Evolutionary conservation across 2,888 invertebrate species (phyloP), one percentile per base, ranked within the genome.

Genomic region (Pherbina coryleti): DNA sequence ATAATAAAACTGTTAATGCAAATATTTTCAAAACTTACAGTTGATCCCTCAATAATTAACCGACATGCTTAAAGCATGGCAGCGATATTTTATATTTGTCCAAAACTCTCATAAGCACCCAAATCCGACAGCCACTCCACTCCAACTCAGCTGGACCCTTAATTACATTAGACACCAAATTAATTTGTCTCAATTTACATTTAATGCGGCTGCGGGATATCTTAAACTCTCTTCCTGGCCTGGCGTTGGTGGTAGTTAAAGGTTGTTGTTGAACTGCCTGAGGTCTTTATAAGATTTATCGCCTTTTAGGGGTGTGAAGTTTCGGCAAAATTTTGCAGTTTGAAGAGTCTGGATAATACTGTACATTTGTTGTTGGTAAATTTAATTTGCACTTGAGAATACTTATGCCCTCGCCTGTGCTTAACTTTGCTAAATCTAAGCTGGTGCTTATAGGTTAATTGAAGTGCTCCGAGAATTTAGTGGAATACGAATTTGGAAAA

Each of bases 131-230:
- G 1, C 25, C 0, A 31, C 31, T 7, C 22, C 22, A 9, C 22
- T 3, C 19, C 31, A 17, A 14, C 17, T 3, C 19, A 62, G 31
- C 8, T 31, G 31, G 62, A 31, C 2, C 62, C 62, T 5, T 67
- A 44, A 71, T 53, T 53, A 71, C n/a, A 71, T 51, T 51, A 71
- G 55, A 53, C 55, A 51, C 31, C 31, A 55, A 71, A 71, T 55
- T 71, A 11, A 70, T 53, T 70, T 51, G 53, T 70, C 37, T 44
- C n/a, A n/a, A n/a, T n/a, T n/a, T n/a, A n/a, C n/a, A n/a, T n/a
- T n/a, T n/a, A 31, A 5, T 31, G 31, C 55, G 44, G 44, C 53
- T 71, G 44, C 44, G 8, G 28, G 22, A 44, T 49, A 22, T 25
- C 7, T 19, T 28, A 11, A 14, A 3, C 31, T 11, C 28, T 7